Conservation (phyloP, 1,140 invertebrate species). For the Halictus rubicundus region DNA sequence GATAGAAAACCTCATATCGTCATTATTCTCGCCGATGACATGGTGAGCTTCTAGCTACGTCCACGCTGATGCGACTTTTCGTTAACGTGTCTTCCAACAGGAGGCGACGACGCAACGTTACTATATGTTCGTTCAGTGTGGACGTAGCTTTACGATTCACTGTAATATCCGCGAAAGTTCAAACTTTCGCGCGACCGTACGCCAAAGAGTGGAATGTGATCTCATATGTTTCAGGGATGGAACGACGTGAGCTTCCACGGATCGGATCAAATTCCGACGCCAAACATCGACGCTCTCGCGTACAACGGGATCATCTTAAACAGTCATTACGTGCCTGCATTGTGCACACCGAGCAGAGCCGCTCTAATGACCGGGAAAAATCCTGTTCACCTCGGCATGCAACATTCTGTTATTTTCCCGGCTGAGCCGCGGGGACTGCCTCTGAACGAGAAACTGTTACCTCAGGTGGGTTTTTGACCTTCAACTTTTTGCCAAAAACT, state of each 20-base stretch:
- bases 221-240: conserved; percentile 86
- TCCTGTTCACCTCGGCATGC: conserved; percentile 90
- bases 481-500: too few relatives aligned
- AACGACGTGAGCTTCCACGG: conserved; percentile 95
- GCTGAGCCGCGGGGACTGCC: conserved; percentile 88
- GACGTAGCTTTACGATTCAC: too few relatives aligned
- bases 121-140: too few relatives aligned
- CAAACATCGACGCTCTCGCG: conserved; percentile 91
- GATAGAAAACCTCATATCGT: conserved; percentile 80
- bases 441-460: conserved; percentile 86
- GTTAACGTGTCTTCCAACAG: too few relatives aligned
- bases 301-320: conserved; percentile 89
- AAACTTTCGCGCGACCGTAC: too few relatives aligned
- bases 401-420: conserved; percentile 88
- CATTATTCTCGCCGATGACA: conserved; percentile 83
- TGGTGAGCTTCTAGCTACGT: conserved; percentile 73
- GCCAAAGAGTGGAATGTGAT: too few relatives aligned
- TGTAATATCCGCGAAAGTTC: too few relatives aligned
- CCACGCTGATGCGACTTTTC: too few relatives aligned
- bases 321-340: conserved; percentile 87
- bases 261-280: conserved; percentile 90
- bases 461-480: conserved; percentile 80
- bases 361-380: conserved; percentile 91
- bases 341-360: conserved; percentile 90
- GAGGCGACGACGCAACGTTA: too few relatives aligned